Evolutionary conservation across 2,113 vertebrate species (phyloP).

Genomic region (Rana temporaria): DNA sequence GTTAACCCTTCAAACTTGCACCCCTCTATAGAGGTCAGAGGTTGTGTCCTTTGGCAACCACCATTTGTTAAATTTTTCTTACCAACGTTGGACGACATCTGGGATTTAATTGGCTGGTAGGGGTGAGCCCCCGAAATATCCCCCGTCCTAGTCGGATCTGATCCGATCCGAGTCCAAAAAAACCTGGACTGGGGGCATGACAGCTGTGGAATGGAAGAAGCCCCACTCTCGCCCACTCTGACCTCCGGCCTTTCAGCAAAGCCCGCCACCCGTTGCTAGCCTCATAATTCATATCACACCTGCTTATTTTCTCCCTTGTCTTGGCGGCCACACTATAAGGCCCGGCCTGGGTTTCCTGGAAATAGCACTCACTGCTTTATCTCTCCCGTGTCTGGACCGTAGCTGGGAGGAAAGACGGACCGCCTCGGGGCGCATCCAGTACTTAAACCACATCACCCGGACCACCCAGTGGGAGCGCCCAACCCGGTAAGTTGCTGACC

Average conservation of each 20-base stretch:
- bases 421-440: slow-evolving; percentile 93
- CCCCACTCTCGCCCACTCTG: slow-evolving; percentile 20
- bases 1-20: no score
- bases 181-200: no score
- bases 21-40: no score
- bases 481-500: slow-evolving; percentile 77
- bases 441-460: slow-evolving; percentile 94
- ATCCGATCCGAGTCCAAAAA: no score
- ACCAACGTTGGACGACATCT: no score
- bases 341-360: slow-evolving; percentile 64
- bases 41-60: no score
- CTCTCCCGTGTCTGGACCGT: slow-evolving; percentile 66
- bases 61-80: no score
- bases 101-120: no score
- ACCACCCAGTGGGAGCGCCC: slow-evolving; percentile 96
- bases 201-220: no score
- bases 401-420: slow-evolving; percentile 96
- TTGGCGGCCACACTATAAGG: slow-evolving; percentile 64
- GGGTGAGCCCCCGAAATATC: no score
- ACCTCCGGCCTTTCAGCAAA: slow-evolving; percentile 58
- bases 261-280: slow-evolving; percentile 60
- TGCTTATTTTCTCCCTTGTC: slow-evolving; percentile 62
- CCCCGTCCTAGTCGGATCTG: no score
- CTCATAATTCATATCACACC: slow-evolving; percentile 59
- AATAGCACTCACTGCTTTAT: slow-evolving; percentile 64